Evolutionary conservation across 2,113 vertebrate genomes (phyloP), one percentile per base, ranked within the genome.

Genomic region (Xenotilapia leptura): DNA sequence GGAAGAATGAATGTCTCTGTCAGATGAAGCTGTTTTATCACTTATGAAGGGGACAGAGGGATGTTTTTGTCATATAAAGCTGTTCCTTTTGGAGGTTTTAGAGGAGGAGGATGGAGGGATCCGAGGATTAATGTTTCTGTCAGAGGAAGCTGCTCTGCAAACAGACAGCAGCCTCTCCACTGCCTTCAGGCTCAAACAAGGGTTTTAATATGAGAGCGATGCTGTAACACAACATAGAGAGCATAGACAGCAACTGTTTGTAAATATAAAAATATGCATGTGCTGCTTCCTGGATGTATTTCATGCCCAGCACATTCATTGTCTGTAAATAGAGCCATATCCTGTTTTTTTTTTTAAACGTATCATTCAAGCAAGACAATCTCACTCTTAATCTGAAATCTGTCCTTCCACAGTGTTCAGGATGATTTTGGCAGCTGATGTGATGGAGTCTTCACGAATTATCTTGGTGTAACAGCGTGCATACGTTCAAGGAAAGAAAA

Each of bases 101-200:
- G 86, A 91, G 83, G 90, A 88, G 68, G 90, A 88, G 92, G 92
- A 89, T 85, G 89, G 93, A 89, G 85, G 84, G 82, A 89, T 56
- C 85, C 40, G 80, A 89, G 91, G 93, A 94, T 92, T 92, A 94
- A 93, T 90, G 93, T 93, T 90, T 83, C 83, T 91, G 94, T 94
- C 93, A 90, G 87, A 85, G 83, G 91, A 86, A 90, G 93, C 89
- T 68, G 85, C 88, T 92, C 92, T 84, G 85, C 94, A 95, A 93
- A 95, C 91, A 88, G 92, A 93, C 94, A 90, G 92, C 92, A 85
- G 93, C 88, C 40, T 89, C 90, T 92, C 87, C 40, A 26, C 54
- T 84, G 93, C 93, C 94, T 93, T 81, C 84, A 26, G 93, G 93
- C 92, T 85, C 65, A 84, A 89, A 92, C 93, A 85, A 42, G 88